These are phyloP conservation scores for Dolichomitus sp. DNA, from an alignment of 2,888 invertebrate species.

Conservation along the genomic window DNA sequence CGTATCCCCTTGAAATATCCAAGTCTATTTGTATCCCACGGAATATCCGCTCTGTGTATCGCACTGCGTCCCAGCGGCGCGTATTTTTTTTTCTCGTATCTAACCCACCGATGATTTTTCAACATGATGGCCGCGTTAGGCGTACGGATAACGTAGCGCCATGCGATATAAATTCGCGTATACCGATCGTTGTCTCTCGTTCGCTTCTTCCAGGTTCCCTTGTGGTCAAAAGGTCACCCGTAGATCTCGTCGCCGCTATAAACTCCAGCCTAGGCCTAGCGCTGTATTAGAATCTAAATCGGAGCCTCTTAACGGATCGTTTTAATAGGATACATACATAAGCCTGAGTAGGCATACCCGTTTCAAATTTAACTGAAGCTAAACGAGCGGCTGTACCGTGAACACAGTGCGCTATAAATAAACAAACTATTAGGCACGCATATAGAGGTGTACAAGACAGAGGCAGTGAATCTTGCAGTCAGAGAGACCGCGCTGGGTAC, in stretches of 20 bases:
- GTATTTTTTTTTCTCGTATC: slow-evolving; percentile 14
- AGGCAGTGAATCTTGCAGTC: slow-evolving; percentile 60
- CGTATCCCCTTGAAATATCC: neutral
- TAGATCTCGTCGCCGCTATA: slow-evolving; percentile 39
- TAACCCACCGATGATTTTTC: slow-evolving; percentile 41
- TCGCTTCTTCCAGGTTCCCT: neutral
- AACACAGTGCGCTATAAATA: slow-evolving; percentile 39
- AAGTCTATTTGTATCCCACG: neutral
- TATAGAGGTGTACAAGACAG: slow-evolving; percentile 26
- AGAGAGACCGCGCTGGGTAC: slow-evolving; percentile 48
- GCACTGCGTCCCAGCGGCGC: neutral
- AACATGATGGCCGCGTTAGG: slow-evolving; percentile 34
- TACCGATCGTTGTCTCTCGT: slow-evolving; percentile 20
- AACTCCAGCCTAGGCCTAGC: neutral
- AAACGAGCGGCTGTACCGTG: slow-evolving; percentile 29
- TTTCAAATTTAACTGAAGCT: slow-evolving; percentile 39
- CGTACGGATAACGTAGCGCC: slow-evolving; percentile 48
- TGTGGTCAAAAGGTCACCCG: slow-evolving; percentile 51
- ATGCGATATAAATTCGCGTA: slow-evolving; percentile 47
- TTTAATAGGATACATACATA: slow-evolving; percentile 42
- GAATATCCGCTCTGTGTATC: slow-evolving; percentile 7
- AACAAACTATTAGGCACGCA: slow-evolving; percentile 57
- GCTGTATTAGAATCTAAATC: slow-evolving; percentile 32
- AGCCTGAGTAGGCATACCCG: slow-evolving; percentile 14
- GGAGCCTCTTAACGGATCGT: slow-evolving; percentile 36